Conservation (phyloP, 2,113 vertebrate species). For the Poeciliopsis retropinna region DNA sequence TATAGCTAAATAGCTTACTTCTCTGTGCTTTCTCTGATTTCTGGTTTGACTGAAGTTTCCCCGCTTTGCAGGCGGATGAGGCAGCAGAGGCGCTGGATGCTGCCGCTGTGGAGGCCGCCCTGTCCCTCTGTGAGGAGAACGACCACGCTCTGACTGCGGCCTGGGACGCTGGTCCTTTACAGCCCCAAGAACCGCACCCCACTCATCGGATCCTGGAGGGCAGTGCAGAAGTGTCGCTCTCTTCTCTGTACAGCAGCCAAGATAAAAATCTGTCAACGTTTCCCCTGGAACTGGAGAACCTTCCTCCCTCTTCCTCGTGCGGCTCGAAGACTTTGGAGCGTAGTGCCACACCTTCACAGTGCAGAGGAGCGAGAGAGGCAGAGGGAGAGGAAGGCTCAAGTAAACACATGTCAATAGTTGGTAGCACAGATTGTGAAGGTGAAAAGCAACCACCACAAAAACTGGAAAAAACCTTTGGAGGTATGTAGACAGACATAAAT, state of each 20-base stretch:
- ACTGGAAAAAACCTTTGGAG: slow-evolving; percentile 46
- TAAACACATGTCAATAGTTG: slow-evolving; percentile 51
- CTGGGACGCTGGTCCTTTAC: slow-evolving; percentile 83
- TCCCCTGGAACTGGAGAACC: slow-evolving; percentile 39
- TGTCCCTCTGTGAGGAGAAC: slow-evolving; percentile 92
- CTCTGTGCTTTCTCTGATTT: too few relatives aligned
- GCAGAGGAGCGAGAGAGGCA: slow-evolving; percentile 32
- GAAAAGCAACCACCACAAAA: slow-evolving; percentile 65
- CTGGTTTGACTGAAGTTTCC: not conserved
- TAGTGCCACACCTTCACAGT: slow-evolving; percentile 39
- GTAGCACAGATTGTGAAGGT: slow-evolving; percentile 57
- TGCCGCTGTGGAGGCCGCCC: slow-evolving; percentile 92
- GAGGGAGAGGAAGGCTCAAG: slow-evolving; percentile 67
- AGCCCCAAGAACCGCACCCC: slow-evolving; percentile 53
- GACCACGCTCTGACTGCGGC: slow-evolving; percentile 87
- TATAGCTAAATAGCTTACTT: too few relatives aligned
- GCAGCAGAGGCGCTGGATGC: slow-evolving; percentile 92
- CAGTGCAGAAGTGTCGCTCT: slow-evolving; percentile 55
- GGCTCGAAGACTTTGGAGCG: slow-evolving; percentile 43
- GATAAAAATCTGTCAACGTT: slow-evolving; percentile 46
- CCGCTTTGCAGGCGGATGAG: slow-evolving; percentile 85
- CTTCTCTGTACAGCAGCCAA: slow-evolving; percentile 53
- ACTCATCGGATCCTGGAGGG: slow-evolving; percentile 44
- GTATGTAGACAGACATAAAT: slow-evolving; percentile 42
- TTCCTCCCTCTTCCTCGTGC: slow-evolving; percentile 41